A percentile compares a stretch with the other conserved stretches of the same genome.
Evolutionary conservation across 2,113 vertebrate genomes (phyloP).

Genomic region (Polyodon spathula): DNA sequence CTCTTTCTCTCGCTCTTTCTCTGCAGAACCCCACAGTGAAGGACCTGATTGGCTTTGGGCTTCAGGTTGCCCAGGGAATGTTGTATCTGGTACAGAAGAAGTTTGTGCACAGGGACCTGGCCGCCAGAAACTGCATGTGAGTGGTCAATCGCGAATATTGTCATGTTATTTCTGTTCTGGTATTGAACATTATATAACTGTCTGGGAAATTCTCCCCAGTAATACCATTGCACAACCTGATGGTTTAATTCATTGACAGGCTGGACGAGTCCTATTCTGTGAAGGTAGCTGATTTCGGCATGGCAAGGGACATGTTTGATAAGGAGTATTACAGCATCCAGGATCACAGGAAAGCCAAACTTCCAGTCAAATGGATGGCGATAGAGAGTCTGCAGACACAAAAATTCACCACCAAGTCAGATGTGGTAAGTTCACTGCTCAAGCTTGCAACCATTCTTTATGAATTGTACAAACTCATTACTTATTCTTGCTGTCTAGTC

Average conservation of each 20-base stretch:
- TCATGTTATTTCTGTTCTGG: no score
- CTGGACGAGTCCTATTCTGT: conserved; percentile 83
- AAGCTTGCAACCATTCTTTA: no score
- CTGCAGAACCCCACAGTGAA: conserved; percentile 85
- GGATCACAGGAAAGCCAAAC: conserved; percentile 69
- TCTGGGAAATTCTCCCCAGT: neutral
- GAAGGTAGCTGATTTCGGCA: conserved; percentile 94
- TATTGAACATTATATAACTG: no score
- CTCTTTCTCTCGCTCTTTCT: neutral
- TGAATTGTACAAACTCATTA: no score
- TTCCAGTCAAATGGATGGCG: conserved; percentile 96
- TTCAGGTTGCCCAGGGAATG: conserved; percentile 91
- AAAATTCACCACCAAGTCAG: conserved; percentile 90
- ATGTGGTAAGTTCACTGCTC: conserved; percentile 80
- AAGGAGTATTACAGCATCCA: conserved; percentile 91
- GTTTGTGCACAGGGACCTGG: conserved; percentile 92
- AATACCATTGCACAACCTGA: neutral
- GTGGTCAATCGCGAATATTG: no score
- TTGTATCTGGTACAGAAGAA: conserved; percentile 89
- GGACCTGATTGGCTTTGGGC: conserved; percentile 86
- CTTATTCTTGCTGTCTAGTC: no score
- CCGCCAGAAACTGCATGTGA: conserved; percentile 96
- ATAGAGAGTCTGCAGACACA: conserved; percentile 92
- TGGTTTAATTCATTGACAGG: conserved; percentile 48
- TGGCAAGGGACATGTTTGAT: conserved; percentile 84